Base-by-base conservation (phyloP, 1,140 invertebrate genomes). In the Danaus melanippus region DNA sequence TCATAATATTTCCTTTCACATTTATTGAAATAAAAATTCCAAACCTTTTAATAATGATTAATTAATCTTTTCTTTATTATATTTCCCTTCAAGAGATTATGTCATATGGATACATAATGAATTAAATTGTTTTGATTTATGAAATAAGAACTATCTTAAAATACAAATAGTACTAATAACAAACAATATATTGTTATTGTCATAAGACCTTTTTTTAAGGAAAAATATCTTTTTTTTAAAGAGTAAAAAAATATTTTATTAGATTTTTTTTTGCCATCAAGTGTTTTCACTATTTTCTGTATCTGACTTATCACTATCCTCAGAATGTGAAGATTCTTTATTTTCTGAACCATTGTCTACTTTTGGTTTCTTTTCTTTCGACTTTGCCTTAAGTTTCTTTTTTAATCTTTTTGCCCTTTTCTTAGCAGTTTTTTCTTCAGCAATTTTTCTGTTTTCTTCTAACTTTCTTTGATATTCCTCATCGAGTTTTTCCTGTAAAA, bases 331-430 rank as follows among this genome's bases (percentile, higher is more conserved):
- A 51, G 69, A 71, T 41, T 50, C 63, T 32, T 67, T 51, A 32
- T 54, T 65, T 67, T 66, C 79, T 58, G 64, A 58, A 56, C 73
- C 59, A 62, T 44, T 46, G 32, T 46, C 52, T 51, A 61, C 50
- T 71, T 89, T 90, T 40, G 81, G 60, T 64, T 86, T 89, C 79
- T 91, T 90, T 32, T 64, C 62, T 71, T 89, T 89, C 58, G 87
- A 62, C 74, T 90, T 89, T 43, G 74, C 60, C 71, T 89, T 90
- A 62, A 90, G 84, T 69, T 95, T 96, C 65, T 91, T 94, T 68
- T 93, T 96, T 52, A 93, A 73, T 64, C 95, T 88, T 79, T 96
- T 97, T 1, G 92, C 92, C 66, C 95, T 86, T 83, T 95, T 96
- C 62, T 96, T 97, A 0, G 94, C 93, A 1, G 95, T 96, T 74